Evolutionary conservation across 2,888 invertebrate genomes (phyloP).

Genomic region (Steromphala cineraria): DNA sequence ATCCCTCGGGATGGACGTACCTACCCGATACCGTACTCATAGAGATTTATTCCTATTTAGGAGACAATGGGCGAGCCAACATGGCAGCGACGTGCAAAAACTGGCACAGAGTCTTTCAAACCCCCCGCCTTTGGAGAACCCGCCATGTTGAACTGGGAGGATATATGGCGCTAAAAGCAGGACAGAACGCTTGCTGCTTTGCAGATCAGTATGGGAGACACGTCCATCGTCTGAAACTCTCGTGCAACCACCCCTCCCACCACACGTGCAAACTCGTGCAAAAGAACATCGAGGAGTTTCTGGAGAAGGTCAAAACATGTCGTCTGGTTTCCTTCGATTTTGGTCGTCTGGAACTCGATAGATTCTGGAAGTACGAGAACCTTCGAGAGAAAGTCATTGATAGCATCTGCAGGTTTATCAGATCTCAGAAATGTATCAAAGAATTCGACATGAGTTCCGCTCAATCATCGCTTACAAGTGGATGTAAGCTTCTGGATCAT

Average conservation of each 20-base stretch:
- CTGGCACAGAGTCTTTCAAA: conserved; percentile 32
- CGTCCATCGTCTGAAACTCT: conserved; percentile 51
- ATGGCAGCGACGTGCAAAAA: conserved; percentile 38
- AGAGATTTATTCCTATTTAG: conserved; percentile 32
- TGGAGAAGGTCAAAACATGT: conserved; percentile 48
- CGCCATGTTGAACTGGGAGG: conserved; percentile 53
- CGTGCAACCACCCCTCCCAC: conserved; percentile 59
- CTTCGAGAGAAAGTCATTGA: conserved; percentile 52
- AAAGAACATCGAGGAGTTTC: conserved; percentile 51
- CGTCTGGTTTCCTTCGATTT: conserved; percentile 54
- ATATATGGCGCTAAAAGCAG: conserved; percentile 43
- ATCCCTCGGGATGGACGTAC: conserved; percentile 27
- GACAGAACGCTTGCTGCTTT: conserved; percentile 48
- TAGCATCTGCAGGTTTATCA: conserved; percentile 55
- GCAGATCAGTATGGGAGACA: conserved; percentile 51
- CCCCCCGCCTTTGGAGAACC: conserved; percentile 40
- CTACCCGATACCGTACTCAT: conserved; percentile 34
- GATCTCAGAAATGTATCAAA: conserved; percentile 46
- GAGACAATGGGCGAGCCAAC: conserved; percentile 31
- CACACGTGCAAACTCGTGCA: conserved; percentile 58
- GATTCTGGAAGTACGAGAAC: conserved; percentile 64
- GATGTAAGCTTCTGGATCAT: conserved; percentile 56
- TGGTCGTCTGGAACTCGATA: conserved; percentile 54
- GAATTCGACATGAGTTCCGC: conserved; percentile 57
- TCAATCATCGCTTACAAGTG: conserved; percentile 46